Evolutionary conservation across 2,888 invertebrate species (phyloP).

Genomic region (Leptinotarsa peninsularis): DNA sequence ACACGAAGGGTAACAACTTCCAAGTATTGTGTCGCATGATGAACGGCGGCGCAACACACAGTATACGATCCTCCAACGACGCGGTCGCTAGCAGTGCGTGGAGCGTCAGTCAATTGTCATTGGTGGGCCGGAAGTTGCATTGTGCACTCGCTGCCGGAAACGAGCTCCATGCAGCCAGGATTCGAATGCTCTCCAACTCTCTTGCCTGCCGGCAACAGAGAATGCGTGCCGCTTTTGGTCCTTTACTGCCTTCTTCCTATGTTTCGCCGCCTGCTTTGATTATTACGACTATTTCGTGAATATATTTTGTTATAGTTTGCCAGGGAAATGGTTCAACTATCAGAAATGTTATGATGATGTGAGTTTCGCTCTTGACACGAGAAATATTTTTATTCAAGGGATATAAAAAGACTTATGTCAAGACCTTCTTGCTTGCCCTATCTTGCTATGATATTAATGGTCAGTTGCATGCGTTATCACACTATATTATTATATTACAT

Average conservation of each 20-base stretch:
- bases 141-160: constrained; percentile 64
- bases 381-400: too few species aligned
- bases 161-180: constrained; percentile 62
- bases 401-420: too few species aligned
- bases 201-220: constrained; percentile 28
- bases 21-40: constrained; percentile 42
- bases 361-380: background rate
- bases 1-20: constrained; percentile 31
- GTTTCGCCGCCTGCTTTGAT: constrained; percentile 28
- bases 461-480: too few species aligned
- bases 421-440: too few species aligned
- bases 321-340: background rate
- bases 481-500: too few species aligned
- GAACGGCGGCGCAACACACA: constrained; percentile 31
- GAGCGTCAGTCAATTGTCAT: constrained; percentile 65
- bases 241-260: constrained; percentile 15
- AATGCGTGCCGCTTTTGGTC: constrained; percentile 25
- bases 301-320: background rate
- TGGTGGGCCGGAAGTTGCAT: constrained; percentile 53
- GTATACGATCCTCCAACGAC: constrained; percentile 25
- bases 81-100: constrained; percentile 61
- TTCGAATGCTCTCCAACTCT: constrained; percentile 47
- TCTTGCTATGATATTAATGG: too few species aligned
- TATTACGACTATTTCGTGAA: constrained; percentile 13
- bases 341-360: background rate